Evolutionary conservation across 2,797 vertebrate species (phyloP).

Genomic region (Tokudaia muenninki): DNA sequence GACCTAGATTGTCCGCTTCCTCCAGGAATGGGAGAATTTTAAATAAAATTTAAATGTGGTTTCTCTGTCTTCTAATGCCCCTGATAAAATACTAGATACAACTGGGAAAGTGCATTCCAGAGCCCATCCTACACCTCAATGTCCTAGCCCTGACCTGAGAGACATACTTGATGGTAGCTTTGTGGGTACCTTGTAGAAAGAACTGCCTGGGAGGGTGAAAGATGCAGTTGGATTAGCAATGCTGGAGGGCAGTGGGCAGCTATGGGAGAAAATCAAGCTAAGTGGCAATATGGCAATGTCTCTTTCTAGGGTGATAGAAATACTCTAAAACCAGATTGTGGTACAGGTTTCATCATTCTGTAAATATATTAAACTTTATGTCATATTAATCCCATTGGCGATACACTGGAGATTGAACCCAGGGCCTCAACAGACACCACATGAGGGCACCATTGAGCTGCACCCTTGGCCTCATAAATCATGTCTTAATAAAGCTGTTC

Average conservation of each 20-base stretch:
- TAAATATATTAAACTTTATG: constrained; percentile 17
- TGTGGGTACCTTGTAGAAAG: background rate
- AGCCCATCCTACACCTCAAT: background rate
- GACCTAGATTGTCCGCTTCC: background rate
- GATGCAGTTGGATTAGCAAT: background rate
- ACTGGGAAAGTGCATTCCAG: background rate
- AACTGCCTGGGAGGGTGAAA: background rate
- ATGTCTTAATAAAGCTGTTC: constrained; percentile 15
- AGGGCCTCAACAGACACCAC: background rate
- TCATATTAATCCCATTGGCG: background rate
- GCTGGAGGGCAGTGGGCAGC: background rate
- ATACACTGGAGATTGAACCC: background rate
- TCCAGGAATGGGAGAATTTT: background rate
- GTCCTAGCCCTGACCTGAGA: background rate
- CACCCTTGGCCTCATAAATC: background rate
- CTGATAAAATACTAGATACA: background rate
- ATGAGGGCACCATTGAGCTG: background rate
- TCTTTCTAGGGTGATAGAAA: constrained; percentile 25
- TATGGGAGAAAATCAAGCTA: background rate
- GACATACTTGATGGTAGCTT: background rate
- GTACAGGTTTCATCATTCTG: background rate
- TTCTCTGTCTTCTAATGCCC: background rate
- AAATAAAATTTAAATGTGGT: constrained; percentile 15
- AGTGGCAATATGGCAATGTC: background rate
- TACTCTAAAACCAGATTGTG: background rate